phyloP scores from a whole-genome alignment of 2,113 vertebrate genomes.

The Porphyrio hochstetteri region DNA sequence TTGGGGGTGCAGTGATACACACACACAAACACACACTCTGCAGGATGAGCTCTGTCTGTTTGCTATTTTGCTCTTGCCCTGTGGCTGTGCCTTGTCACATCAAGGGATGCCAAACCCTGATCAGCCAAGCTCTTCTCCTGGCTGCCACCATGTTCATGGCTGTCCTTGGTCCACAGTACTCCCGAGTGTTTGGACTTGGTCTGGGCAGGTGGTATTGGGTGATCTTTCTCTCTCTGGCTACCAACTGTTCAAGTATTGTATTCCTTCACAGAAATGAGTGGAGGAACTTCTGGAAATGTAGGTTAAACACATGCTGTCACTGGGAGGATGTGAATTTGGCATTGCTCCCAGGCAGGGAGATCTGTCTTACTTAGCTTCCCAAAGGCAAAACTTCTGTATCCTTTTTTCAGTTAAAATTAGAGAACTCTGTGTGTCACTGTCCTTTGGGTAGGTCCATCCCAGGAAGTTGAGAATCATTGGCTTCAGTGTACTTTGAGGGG shows the following conservation, averaged over 20 bases:
- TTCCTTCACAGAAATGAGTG: background rate
- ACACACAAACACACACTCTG: too few relatives aligned
- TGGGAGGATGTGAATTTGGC: background rate
- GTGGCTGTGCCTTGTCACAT: background rate
- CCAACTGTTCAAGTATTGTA: background rate
- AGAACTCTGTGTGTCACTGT: background rate
- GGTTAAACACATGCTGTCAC: background rate
- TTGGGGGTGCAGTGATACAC: background rate
- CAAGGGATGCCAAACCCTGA: background rate
- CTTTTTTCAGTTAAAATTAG: background rate
- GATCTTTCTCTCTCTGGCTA: background rate
- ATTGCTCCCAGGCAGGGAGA: background rate
- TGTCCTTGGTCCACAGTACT: background rate
- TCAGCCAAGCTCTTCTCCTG: background rate
- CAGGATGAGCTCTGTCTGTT: background rate
- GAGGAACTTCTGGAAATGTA: background rate
- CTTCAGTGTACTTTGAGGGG: background rate
- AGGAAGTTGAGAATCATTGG: background rate
- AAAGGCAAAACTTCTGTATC: background rate
- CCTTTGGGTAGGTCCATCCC: background rate
- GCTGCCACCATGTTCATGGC: background rate
- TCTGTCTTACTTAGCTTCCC: background rate
- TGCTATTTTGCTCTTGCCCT: accelerated
- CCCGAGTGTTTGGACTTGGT: accelerated
- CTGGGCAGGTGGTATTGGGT: background rate